phyloP scores from a whole-genome alignment of 2,888 invertebrate genomes.

The Acleris sparsana region DNA sequence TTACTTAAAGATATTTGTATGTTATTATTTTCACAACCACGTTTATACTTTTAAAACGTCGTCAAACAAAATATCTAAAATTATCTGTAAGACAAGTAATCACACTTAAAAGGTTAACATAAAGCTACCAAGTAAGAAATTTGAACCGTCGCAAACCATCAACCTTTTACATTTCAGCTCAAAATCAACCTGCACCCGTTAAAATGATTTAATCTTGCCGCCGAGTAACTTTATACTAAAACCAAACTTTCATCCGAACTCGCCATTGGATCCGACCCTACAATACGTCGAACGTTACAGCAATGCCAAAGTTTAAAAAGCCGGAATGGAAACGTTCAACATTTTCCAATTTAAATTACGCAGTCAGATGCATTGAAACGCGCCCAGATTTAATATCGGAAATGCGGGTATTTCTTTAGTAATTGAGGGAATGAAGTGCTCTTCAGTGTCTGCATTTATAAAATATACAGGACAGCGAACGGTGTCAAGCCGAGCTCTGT shows the following conservation, averaged over 20 bases:
- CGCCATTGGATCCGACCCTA: background rate
- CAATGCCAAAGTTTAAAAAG: slow-evolving; percentile 1
- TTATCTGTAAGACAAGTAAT: too few species aligned
- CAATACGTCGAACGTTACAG: slow-evolving; percentile 6
- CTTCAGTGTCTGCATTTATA: slow-evolving; percentile 53
- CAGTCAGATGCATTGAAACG: slow-evolving; percentile 46
- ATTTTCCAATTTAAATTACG: slow-evolving; percentile 19
- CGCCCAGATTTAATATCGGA: slow-evolving; percentile 36
- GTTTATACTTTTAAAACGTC: too few species aligned
- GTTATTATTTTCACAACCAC: too few species aligned
- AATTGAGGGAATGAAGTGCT: slow-evolving; percentile 57
- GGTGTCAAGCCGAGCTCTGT: background rate
- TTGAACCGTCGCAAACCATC: too few species aligned
- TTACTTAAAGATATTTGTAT: too few species aligned
- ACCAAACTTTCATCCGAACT: slow-evolving; percentile 3
- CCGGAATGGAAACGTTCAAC: slow-evolving; percentile 12
- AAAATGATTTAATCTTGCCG: too few species aligned
- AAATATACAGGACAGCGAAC: slow-evolving; percentile 48
- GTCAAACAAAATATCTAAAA: too few species aligned
- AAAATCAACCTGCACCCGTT: too few species aligned
- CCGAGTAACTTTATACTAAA: background rate
- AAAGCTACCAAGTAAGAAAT: too few species aligned
- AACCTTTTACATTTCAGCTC: too few species aligned
- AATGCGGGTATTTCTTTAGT: slow-evolving; percentile 53
- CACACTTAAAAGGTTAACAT: too few species aligned